A percentile compares a stretch with the other conserved stretches of the same genome.
Evolutionary conservation across 2,888 invertebrate genomes (phyloP).

Genomic region (Acanthoscelides obtectus): DNA sequence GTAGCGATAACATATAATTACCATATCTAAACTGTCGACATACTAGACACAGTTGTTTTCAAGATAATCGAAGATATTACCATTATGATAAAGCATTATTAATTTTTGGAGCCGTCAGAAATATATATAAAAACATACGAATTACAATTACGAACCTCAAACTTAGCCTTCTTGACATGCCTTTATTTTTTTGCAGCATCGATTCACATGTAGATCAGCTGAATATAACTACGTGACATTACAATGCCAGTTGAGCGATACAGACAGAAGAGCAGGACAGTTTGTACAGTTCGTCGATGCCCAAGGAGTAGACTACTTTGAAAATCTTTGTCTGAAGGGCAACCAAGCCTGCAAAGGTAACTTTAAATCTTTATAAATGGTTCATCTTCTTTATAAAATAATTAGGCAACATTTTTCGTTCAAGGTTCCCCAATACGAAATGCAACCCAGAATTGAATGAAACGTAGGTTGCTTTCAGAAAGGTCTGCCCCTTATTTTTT

Average conservation of each 20-base stretch:
- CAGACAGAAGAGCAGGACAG: constrained; percentile 81
- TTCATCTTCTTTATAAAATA: no score
- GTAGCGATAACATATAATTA: no score
- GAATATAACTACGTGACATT: constrained; percentile 92
- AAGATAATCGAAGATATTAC: neutral
- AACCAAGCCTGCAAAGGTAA: constrained; percentile 79
- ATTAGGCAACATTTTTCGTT: no score
- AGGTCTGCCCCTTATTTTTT: no score
- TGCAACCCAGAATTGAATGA: no score
- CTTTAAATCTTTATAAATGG: no score
- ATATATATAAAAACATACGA: no score
- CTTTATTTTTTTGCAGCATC: constrained; percentile 56
- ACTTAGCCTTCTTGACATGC: neutral
- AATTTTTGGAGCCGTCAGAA: no score
- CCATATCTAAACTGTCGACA: neutral
- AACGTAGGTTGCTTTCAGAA: no score
- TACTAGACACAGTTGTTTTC: neutral
- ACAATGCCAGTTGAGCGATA: constrained; percentile 86
- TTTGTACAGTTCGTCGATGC: constrained; percentile 88
- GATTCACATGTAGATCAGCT: constrained; percentile 86
- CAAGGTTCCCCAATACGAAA: no score
- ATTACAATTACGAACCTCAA: neutral
- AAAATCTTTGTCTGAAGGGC: constrained; percentile 81
- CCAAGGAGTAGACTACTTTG: constrained; percentile 78
- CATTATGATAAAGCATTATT: no score